Conservation (phyloP, 1,140 invertebrate genomes). For the Aphaenogaster ashmeadi region DNA sequence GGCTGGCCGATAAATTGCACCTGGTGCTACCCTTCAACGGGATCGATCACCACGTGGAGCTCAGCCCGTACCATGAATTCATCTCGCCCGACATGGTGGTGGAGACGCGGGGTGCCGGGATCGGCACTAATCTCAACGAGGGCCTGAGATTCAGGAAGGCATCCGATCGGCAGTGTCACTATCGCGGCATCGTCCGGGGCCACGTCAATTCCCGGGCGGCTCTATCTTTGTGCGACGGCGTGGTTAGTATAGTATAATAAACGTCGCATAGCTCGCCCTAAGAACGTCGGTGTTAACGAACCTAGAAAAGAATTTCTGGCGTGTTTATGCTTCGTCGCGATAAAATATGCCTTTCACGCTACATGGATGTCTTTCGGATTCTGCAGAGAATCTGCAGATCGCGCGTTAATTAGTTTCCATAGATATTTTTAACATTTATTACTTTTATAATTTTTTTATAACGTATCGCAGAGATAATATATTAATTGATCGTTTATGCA, state of each 20-base stretch:
- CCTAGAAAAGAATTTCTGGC: neutral
- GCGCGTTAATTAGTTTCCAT: slow-evolving; percentile 5
- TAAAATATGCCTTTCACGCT: neutral
- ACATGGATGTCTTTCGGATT: neutral
- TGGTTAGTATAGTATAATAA: slow-evolving; percentile 87
- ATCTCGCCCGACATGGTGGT: slow-evolving; percentile 88
- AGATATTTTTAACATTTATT: neutral
- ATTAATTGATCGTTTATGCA: slow-evolving; percentile 1
- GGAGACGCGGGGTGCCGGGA: slow-evolving; percentile 85
- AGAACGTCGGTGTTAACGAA: slow-evolving; percentile 1
- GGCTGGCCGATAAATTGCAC: slow-evolving; percentile 83
- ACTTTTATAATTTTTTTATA: neutral
- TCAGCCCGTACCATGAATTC: slow-evolving; percentile 88
- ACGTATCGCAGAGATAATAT: neutral
- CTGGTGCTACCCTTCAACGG: slow-evolving; percentile 86
- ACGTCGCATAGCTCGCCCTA: neutral
- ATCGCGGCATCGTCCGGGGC: slow-evolving; percentile 87
- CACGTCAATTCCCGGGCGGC: slow-evolving; percentile 87
- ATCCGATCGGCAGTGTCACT: slow-evolving; percentile 87
- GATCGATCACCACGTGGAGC: slow-evolving; percentile 85
- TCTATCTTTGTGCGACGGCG: slow-evolving; percentile 89
- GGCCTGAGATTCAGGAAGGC: slow-evolving; percentile 73
- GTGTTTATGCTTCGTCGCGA: neutral
- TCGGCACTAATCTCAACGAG: slow-evolving; percentile 75
- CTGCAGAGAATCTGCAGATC: neutral